Conservation (phyloP, 1,140 invertebrate species). For the Pentalonia nigronervosa region DNA sequence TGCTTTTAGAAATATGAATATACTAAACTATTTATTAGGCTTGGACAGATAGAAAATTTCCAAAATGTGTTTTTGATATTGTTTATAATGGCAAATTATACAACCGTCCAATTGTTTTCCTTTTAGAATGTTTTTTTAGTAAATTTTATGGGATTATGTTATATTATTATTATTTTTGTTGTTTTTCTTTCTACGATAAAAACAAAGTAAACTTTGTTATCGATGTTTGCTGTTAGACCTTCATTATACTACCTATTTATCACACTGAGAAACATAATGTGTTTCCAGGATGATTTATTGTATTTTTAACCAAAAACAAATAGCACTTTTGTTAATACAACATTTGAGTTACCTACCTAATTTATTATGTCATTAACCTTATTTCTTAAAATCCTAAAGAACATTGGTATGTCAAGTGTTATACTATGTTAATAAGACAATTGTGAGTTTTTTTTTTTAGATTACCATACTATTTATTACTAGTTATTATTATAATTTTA, state of each 20-base stretch:
- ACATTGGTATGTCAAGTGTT: not conserved
- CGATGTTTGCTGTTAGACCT: not conserved
- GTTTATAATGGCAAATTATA: not conserved
- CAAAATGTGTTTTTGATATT: not conserved
- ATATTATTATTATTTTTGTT: slow-evolving; percentile 16
- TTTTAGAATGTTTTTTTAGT: not conserved
- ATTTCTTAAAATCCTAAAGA: slow-evolving; percentile 14
- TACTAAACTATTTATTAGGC: not conserved
- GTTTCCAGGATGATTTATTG: not conserved
- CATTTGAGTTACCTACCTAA: slow-evolving; percentile 30
- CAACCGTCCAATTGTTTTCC: slow-evolving; percentile 39
- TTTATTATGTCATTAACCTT: slow-evolving; percentile 19
- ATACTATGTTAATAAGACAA: slow-evolving; percentile 32
- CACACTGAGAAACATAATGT: not conserved
- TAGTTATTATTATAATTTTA: not conserved
- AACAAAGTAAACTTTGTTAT: not conserved
- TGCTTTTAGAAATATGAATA: not conserved
- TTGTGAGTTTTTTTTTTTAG: slow-evolving; percentile 50
- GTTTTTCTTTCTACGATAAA: not conserved
- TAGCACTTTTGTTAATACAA: not conserved
- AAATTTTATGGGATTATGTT: not conserved
- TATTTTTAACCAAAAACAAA: not conserved
- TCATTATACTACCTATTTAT: not conserved
- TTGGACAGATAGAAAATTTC: not conserved
- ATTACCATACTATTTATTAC: not conserved